Evolutionary conservation across 2,113 vertebrate genomes (phyloP).

Genomic region (Phyllostomus discolor): DNA sequence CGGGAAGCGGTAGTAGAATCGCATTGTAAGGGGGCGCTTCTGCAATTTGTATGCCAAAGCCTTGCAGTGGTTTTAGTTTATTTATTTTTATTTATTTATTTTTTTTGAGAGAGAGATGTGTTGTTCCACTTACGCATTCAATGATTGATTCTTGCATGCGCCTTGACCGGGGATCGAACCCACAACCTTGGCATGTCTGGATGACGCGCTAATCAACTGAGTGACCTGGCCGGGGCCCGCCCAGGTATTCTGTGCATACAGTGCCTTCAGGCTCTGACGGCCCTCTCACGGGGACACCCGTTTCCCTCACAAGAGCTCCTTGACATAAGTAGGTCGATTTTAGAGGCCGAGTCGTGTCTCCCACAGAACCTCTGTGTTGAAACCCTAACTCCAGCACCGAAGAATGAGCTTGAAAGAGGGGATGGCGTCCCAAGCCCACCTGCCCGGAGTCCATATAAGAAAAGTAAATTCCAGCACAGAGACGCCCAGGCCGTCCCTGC

Average conservation of each 20-base stretch:
- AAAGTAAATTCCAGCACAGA: neutral
- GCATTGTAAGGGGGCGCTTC: neutral
- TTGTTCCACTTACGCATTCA: no score
- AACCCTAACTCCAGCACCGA: neutral
- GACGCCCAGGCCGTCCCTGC: no score
- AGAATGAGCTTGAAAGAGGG: neutral
- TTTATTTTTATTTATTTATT: neutral
- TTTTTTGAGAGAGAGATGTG: neutral
- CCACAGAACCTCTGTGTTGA: neutral
- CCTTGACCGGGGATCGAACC: no score
- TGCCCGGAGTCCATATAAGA: neutral
- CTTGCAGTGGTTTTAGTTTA: neutral
- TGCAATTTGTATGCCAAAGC: no score
- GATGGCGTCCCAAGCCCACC: neutral
- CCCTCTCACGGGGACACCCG: rapidly evolving
- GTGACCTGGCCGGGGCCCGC: neutral
- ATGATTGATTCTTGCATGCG: no score
- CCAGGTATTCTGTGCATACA: no score
- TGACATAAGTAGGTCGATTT: neutral
- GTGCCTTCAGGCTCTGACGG: neutral
- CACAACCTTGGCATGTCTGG: no score
- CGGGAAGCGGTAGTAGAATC: neutral
- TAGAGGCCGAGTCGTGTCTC: neutral
- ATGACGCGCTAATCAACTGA: no score
- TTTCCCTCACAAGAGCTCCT: neutral